Base-by-base conservation (phyloP, 2,797 vertebrate species). In the Gila robusta region DNA sequence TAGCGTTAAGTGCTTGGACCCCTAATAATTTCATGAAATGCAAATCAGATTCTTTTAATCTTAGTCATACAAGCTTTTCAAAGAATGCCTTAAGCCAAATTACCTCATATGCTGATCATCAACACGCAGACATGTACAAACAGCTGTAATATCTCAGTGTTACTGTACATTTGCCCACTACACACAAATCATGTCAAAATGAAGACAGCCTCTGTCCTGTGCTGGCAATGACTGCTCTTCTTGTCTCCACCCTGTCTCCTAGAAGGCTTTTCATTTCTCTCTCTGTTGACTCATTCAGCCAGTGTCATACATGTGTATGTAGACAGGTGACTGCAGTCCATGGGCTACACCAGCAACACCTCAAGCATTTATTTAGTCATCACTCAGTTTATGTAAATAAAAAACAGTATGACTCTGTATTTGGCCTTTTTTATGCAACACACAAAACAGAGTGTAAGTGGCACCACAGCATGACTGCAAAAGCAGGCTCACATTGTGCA, bases 161-260 rank as follows among this genome's bases (percentile, higher is more conserved):
- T 73, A 49, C 4, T 5, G 6, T 59, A 26, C 59, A 67, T 72
- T 69, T 71, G 6, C 32, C 17, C 5, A 23, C 26, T 54, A 82
- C 21, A 26, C 56, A 67, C 17, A 81, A 19, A 67, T 74, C 59
- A 76, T 62, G 54, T 28, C 14, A 49, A 52, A 44, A 26, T n/a
- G 39, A 83, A 84, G 82, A 85, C 69, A 10, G 71, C 62, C 49
- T n/a, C 37, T 67, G 69, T 62, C 71, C 41, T 77, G 74, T 76
- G 52, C 86, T 32, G 28, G 28, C 28, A 87, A 74, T 82, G 62
- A 32, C 59, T 77, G 44, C 26, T 47, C 66, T 73, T 62, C 19
- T 23, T 56, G 17, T 72, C 67, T 81, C 84, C 84, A 82, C 85
- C 87, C 79, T 81, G 74, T 88, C 73, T 87, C 28, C 49, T 59